These are phyloP conservation scores for Batillaria attramentaria DNA, from an alignment of 1,140 invertebrate species.

Conservation along the genomic window DNA sequence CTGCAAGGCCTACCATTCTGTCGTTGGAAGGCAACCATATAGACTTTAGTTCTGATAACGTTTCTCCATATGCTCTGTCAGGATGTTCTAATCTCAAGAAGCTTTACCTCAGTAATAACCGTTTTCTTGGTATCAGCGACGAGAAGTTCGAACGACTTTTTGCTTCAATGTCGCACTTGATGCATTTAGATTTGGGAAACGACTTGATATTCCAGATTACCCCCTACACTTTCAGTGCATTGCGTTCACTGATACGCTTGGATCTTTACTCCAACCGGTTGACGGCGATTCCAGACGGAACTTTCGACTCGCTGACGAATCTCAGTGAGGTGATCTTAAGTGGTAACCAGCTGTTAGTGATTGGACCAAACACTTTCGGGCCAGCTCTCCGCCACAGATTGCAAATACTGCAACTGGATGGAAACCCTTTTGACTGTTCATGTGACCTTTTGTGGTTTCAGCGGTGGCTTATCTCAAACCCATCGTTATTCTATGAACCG, in stretches of 20 bases:
- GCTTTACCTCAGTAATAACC: not conserved
- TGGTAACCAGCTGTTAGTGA: not conserved
- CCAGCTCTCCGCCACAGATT: not conserved
- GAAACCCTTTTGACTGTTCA: conserved; percentile 26
- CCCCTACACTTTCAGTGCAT: not conserved
- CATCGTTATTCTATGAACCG: not conserved
- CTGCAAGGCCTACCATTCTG: not conserved
- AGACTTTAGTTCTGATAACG: not conserved
- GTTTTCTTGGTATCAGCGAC: not conserved
- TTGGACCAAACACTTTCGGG: not conserved
- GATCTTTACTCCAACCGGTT: not conserved
- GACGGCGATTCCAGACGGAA: not conserved
- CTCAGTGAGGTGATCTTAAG: not conserved
- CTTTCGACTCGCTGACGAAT: not conserved
- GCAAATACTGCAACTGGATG: not conserved
- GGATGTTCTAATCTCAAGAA: not conserved
- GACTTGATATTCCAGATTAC: not conserved
- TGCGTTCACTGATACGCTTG: not conserved
- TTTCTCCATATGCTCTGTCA: not conserved
- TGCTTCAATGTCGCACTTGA: not conserved
- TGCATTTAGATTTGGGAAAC: not conserved
- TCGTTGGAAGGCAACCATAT: not conserved
- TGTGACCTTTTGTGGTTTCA: conserved; percentile 28
- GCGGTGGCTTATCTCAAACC: not conserved
- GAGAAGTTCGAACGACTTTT: not conserved